These are phyloP conservation scores for Glomeris marginata DNA, from an alignment of 2,888 invertebrate species.

Conservation along the genomic window DNA sequence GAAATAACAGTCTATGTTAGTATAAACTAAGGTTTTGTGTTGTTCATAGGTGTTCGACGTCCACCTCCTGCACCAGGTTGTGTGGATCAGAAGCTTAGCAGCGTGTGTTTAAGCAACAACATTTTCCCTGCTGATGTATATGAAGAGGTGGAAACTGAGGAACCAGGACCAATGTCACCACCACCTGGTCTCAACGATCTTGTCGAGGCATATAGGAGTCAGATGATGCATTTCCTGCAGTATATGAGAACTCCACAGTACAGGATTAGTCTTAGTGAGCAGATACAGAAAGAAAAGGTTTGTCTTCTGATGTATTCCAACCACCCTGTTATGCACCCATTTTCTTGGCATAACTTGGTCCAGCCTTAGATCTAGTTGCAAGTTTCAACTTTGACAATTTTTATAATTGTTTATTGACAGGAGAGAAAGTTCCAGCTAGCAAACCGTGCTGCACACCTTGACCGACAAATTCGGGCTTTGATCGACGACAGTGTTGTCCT, in stretches of 20 bases:
- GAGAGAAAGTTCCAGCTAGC: slow-evolving; percentile 66
- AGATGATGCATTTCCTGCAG: slow-evolving; percentile 68
- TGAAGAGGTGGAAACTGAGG: slow-evolving; percentile 65
- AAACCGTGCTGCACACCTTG: slow-evolving; percentile 71
- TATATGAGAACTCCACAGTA: slow-evolving; percentile 69
- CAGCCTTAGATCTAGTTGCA: no score
- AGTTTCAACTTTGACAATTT: not conserved
- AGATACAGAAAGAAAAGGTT: slow-evolving; percentile 67
- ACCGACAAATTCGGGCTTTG: slow-evolving; percentile 80
- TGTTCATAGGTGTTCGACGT: slow-evolving; percentile 1
- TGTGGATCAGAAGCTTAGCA: slow-evolving; percentile 68
- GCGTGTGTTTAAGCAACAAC: slow-evolving; percentile 42
- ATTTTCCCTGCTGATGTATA: slow-evolving; percentile 42
- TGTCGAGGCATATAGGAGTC: slow-evolving; percentile 68
- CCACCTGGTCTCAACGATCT: slow-evolving; percentile 50
- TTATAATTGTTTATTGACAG: slow-evolving; percentile 30
- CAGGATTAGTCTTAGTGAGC: slow-evolving; percentile 49
- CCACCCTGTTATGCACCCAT: no score
- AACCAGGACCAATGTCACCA: slow-evolving; percentile 39
- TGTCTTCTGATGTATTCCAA: slow-evolving; percentile 14
- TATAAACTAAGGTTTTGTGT: not conserved
- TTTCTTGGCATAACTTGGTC: no score
- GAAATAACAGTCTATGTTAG: not conserved
- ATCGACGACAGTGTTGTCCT: slow-evolving; percentile 83
- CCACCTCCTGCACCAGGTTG: slow-evolving; percentile 74